These are phyloP conservation scores for Hydrochoerus hydrochaeris DNA, from an alignment of 2,113 vertebrate genomes.

Conservation along the genomic window DNA sequence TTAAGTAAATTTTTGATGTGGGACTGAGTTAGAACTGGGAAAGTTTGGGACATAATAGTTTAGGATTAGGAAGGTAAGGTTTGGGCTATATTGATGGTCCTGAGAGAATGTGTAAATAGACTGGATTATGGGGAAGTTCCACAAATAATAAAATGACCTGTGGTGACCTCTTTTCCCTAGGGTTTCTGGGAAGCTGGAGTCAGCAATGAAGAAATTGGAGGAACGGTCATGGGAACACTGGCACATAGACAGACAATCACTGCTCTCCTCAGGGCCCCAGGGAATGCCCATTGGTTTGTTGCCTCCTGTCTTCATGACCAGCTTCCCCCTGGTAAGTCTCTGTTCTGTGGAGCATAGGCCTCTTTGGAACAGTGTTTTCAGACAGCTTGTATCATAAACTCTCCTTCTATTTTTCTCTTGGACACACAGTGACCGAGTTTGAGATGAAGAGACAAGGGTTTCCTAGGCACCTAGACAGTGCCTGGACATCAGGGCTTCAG, in stretches of 20 bases:
- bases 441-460: neutral
- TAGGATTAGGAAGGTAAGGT: neutral
- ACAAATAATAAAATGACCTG: neutral
- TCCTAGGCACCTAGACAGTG: neutral
- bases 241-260: too few relatives aligned
- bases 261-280: neutral
- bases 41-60: neutral
- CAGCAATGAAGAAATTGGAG: too few relatives aligned
- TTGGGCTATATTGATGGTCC: neutral
- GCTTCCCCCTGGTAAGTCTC: neutral
- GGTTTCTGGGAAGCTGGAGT: neutral
- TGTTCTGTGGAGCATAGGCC: neutral
- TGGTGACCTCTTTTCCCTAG: neutral
- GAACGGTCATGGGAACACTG: accelerated
- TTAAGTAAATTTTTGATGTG: neutral
- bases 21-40: neutral
- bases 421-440: neutral
- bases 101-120: neutral
- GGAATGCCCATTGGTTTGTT: neutral
- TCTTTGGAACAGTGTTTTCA: neutral
- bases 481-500: neutral
- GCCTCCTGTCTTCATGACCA: neutral
- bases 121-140: neutral
- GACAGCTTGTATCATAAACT: neutral
- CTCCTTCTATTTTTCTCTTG: neutral